Conservation (phyloP, 2,888 invertebrate genomes). For the Drosophila niveifrons region DNA sequence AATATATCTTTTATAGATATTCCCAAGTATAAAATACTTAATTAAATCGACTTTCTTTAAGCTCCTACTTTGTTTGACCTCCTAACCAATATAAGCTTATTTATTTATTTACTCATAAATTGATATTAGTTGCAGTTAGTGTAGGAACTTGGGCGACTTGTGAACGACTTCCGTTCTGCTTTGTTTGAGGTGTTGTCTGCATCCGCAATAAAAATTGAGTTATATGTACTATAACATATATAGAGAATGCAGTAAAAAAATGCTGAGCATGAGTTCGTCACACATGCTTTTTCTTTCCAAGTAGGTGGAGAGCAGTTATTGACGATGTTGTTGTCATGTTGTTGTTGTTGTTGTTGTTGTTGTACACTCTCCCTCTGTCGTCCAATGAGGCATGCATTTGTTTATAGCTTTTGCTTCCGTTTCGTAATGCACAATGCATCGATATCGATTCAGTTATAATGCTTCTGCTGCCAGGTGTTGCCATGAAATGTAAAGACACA, state of each 20-base stretch:
- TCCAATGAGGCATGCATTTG: slow-evolving; percentile 32
- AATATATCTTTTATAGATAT: too few species aligned
- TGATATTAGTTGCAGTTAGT: slow-evolving; percentile 2
- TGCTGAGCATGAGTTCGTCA: slow-evolving; percentile 10
- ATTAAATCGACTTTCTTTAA: too few species aligned
- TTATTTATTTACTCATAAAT: background rate
- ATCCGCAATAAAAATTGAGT: slow-evolving; percentile 44
- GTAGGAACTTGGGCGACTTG: slow-evolving; percentile 7
- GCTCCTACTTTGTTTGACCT: too few species aligned
- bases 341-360: background rate
- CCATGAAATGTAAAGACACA: slow-evolving; percentile 3
- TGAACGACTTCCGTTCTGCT: slow-evolving; percentile 22
- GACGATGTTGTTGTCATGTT: too few species aligned
- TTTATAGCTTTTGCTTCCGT: slow-evolving; percentile 33
- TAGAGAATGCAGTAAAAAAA: background rate
- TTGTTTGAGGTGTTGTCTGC: slow-evolving; percentile 38
- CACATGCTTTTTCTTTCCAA: slow-evolving; percentile 15
- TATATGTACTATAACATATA: slow-evolving; percentile 2
- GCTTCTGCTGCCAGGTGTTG: slow-evolving; percentile 18
- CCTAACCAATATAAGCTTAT: background rate
- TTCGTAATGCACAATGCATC: slow-evolving; percentile 1
- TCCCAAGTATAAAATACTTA: background rate
- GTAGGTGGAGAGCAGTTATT: background rate
- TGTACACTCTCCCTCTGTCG: slow-evolving; percentile 1
- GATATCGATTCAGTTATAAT: slow-evolving; percentile 5